These are phyloP conservation scores for Drosophila tanythrix DNA, from an alignment of 2,888 invertebrate species.

Conservation along the genomic window DNA sequence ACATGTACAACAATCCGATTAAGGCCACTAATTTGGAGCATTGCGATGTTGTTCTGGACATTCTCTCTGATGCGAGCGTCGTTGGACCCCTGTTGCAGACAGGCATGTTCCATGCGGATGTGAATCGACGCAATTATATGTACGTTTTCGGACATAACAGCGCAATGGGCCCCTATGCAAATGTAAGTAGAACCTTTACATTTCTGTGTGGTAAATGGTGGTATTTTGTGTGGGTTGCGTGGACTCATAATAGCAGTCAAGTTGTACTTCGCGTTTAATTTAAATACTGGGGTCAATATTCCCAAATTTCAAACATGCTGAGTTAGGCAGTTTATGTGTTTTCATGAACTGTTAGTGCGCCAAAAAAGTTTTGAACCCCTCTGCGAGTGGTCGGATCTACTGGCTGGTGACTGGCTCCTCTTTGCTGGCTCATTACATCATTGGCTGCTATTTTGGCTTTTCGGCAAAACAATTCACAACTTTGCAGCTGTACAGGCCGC, in stretches of 20 bases:
- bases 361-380: slow-evolving; percentile 24
- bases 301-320: slow-evolving; percentile 41
- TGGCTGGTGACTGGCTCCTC: background rate
- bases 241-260: slow-evolving; percentile 29
- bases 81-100: slow-evolving; percentile 92
- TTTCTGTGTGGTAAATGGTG: background rate
- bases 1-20: slow-evolving; percentile 87
- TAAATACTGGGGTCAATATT: slow-evolving; percentile 46
- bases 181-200: slow-evolving; percentile 86
- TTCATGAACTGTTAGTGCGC: slow-evolving; percentile 44
- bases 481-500: slow-evolving; percentile 59
- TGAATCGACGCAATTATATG: slow-evolving; percentile 92
- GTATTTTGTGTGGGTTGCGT: slow-evolving; percentile 3
- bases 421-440: slow-evolving; percentile 60
- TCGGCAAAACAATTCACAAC: slow-evolving; percentile 72
- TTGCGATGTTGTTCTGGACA: slow-evolving; percentile 93
- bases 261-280: slow-evolving; percentile 60
- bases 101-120: slow-evolving; percentile 90
- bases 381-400: slow-evolving; percentile 2
- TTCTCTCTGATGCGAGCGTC: slow-evolving; percentile 95
- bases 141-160: slow-evolving; percentile 95
- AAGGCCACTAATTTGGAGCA: slow-evolving; percentile 86
- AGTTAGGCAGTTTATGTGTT: slow-evolving; percentile 66
- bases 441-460: slow-evolving; percentile 57
- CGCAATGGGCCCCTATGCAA: slow-evolving; percentile 90